Conservation (phyloP, 2,888 invertebrate genomes). For the Cordylochernes scorpioides region DNA sequence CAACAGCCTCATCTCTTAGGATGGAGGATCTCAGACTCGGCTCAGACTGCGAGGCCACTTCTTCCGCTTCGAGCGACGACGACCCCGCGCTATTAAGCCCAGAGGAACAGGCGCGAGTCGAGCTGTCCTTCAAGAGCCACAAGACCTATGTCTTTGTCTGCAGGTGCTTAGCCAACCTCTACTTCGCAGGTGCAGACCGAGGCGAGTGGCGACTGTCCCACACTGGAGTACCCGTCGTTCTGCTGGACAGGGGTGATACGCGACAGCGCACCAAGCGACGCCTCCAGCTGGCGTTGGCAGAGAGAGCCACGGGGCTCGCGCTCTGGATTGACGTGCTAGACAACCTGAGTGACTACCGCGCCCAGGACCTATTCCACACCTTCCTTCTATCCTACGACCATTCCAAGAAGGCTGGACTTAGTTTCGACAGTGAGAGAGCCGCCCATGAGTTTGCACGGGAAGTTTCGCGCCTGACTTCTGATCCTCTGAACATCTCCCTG, state of each 20-base stretch:
- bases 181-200: conserved; percentile 19
- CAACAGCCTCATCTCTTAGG: no score
- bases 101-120: conserved; percentile 33
- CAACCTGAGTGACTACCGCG: conserved; percentile 41
- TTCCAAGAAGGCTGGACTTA: conserved; percentile 43
- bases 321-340: conserved; percentile 55
- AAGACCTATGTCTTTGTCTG: conserved; percentile 51
- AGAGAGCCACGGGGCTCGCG: conserved; percentile 50
- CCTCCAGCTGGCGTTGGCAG: conserved; percentile 41
- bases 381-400: conserved; percentile 51
- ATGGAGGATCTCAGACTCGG: no score
- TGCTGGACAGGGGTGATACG: conserved; percentile 47
- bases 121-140: conserved; percentile 43
- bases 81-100: no score
- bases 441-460: conserved; percentile 41
- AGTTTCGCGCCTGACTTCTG: conserved; percentile 39
- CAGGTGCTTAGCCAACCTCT: conserved; percentile 35
- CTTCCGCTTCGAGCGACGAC: no score
- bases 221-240: conserved; percentile 48
- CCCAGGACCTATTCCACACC: conserved; percentile 44
- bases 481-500: conserved; percentile 48
- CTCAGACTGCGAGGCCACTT: no score
- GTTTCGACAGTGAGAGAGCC: conserved; percentile 44
- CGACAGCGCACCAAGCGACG: conserved; percentile 36
- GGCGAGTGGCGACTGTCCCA: conserved; percentile 38